A percentile compares a stretch with the other conserved stretches of the same genome.
These are phyloP conservation scores for Chorisops tibialis DNA, from an alignment of 2,888 invertebrate species.

Conservation along the genomic window DNA sequence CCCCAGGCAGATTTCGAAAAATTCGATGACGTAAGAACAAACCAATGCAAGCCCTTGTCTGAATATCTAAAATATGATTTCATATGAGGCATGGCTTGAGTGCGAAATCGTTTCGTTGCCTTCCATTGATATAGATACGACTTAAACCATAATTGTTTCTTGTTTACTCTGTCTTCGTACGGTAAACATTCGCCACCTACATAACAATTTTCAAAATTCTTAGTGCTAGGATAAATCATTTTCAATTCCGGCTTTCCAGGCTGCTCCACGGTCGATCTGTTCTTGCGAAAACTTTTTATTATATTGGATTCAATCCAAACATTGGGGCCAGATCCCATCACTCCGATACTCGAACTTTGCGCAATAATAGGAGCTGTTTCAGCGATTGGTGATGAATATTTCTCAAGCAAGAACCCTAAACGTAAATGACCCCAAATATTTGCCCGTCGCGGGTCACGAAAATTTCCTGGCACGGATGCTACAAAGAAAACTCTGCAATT, in stretches of 20 bases:
- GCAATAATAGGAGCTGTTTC: constrained; percentile 71
- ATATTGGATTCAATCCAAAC: constrained; percentile 78
- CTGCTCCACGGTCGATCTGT: constrained; percentile 55
- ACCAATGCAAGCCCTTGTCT: constrained; percentile 68
- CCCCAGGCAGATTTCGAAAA: constrained; percentile 99
- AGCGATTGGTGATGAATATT: constrained; percentile 59
- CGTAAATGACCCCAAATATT: constrained; percentile 63
- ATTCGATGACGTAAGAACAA: constrained; percentile 88
- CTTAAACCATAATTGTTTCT: constrained; percentile 84
- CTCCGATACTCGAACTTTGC: constrained; percentile 90
- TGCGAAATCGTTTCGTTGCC: constrained; percentile 65
- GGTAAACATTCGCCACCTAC: constrained; percentile 89
- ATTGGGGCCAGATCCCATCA: constrained; percentile 66
- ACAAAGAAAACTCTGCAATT: constrained; percentile 74
- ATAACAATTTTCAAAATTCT: constrained; percentile 81
- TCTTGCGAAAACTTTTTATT: constrained; percentile 59
- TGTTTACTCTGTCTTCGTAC: constrained; percentile 69
- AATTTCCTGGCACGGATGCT: constrained; percentile 81
- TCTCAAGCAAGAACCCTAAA: constrained; percentile 61
- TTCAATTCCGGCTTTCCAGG: constrained; percentile 57
- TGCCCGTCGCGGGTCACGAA: constrained; percentile 56
- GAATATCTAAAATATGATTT: constrained; percentile 83
- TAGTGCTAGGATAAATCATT: constrained; percentile 72
- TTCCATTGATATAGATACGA: constrained; percentile 80
- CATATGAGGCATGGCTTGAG: constrained; percentile 90